Evolutionary conservation across 2,888 invertebrate species (phyloP), one percentile per base, ranked within the genome.

Genomic region (Eumerus sabulonum): DNA sequence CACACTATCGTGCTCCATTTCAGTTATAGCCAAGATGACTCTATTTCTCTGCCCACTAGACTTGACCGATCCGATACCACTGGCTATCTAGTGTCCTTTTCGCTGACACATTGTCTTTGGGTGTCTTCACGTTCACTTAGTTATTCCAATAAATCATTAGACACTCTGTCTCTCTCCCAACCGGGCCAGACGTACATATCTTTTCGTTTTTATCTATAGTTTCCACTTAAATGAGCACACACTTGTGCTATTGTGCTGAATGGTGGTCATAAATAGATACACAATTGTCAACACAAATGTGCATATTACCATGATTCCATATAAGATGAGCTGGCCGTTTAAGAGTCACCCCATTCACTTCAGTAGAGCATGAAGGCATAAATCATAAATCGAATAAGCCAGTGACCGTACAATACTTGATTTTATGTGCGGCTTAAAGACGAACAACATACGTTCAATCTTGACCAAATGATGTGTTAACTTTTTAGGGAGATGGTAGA

Each of bases 151-250:
- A 79, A 74, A 79, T 79, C 74, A 74, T 74, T 27, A 36, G 14
- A 56, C 54, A 66, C 13, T 38, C n/a, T 19, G 45, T 27, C 62
- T 35, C 45, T 1, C 42, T 44, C 44, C 36, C 57, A 12, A 12
- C 48, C 1, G 12, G 9, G 17, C 12, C 36, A 44, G 1, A 13
- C 16, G 48, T 47, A 1, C 57, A 14, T 68, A 79, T 79, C 79
- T 70, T 42, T 53, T 13, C 38, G 54, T 71, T 74, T 83, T 87
- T 87, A 87, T 87, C 87, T 87, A 87, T 86, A 86, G 86, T 87
- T 87, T 87, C 87, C 87, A 85, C 86, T 86, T 84, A 87, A 84
- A 84, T 87, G 87, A 86, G 86, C 87, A 87, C 84, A 84, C 85
- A 86, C 85, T 85, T 84, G 85, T 72, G 59, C 84, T 82, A 82